Evolutionary conservation across 2,113 vertebrate species (phyloP).

Genomic region (Casuarius casuarius): DNA sequence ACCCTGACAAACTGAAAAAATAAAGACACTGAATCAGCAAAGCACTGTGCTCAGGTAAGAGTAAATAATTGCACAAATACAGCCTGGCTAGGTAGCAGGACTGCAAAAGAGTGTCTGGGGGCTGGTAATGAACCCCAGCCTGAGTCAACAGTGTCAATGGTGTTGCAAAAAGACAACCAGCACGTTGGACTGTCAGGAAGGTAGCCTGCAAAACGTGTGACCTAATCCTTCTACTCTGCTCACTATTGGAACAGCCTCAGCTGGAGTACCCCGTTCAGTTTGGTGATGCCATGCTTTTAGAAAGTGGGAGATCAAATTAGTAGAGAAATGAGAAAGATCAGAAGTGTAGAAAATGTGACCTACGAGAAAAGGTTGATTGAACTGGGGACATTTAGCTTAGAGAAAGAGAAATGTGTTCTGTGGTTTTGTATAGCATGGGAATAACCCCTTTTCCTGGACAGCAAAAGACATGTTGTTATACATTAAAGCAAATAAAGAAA

Average conservation of each 20-base stretch:
- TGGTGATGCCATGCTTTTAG: background rate
- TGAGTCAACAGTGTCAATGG: background rate
- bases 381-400: background rate
- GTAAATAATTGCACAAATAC: background rate
- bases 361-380: background rate
- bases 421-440: background rate
- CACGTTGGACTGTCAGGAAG: background rate
- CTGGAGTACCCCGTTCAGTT: background rate
- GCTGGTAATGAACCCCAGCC: background rate
- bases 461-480: background rate
- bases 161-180: background rate
- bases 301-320: background rate
- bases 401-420: background rate
- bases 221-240: background rate
- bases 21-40: background rate
- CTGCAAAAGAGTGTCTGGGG: background rate
- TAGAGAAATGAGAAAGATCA: background rate
- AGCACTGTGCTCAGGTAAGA: background rate
- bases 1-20: background rate
- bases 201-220: background rate
- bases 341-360: background rate
- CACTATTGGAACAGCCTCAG: background rate
- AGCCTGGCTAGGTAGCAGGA: background rate
- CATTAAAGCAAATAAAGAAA: background rate
- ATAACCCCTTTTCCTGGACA: background rate